A percentile compares a stretch with the other conserved stretches of the same genome.
phyloP scores from a whole-genome alignment of 2,888 invertebrate species.

The Neria commutata region DNA sequence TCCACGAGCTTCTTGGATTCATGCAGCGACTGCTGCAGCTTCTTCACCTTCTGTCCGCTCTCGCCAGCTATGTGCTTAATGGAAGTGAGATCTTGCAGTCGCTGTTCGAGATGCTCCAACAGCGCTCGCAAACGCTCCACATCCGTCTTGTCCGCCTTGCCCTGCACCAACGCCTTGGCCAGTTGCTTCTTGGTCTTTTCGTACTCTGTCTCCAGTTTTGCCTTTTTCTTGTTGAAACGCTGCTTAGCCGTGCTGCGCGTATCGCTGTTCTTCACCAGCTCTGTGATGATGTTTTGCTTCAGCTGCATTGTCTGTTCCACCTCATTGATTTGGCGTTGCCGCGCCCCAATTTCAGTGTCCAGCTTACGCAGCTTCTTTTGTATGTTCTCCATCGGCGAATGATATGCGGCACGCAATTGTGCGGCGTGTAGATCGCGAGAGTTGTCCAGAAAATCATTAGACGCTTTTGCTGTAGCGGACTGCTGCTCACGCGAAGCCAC shows the following conservation, averaged over 20 bases:
- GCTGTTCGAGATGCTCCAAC: constrained; percentile 63
- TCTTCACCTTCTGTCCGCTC: constrained; percentile 70
- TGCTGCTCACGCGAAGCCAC: constrained; percentile 62
- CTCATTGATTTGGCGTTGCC: constrained; percentile 74
- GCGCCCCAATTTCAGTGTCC: constrained; percentile 67
- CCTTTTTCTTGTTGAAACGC: constrained; percentile 69
- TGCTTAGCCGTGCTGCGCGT: constrained; percentile 67
- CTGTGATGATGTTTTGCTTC: constrained; percentile 76
- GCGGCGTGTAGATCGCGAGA: constrained; percentile 43
- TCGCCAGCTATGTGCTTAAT: constrained; percentile 69
- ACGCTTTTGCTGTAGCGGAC: constrained; percentile 30
- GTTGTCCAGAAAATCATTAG: constrained; percentile 53
- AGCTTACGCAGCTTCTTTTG: constrained; percentile 59
- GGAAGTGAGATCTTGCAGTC: constrained; percentile 64
- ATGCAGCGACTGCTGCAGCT: constrained; percentile 75
- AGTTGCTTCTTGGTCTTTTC: constrained; percentile 67
- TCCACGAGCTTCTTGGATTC: constrained; percentile 79
- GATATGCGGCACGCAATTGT: constrained; percentile 43
- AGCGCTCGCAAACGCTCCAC: constrained; percentile 61
- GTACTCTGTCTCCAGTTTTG: constrained; percentile 67
- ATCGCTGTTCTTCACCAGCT: constrained; percentile 68
- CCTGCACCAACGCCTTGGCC: constrained; percentile 64
- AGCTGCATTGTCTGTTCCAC: constrained; percentile 72
- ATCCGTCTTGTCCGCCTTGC: constrained; percentile 60
- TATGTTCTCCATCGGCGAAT: constrained; percentile 51